Conservation (phyloP, 2,888 invertebrate genomes). For the Hanleya hanleyi region DNA sequence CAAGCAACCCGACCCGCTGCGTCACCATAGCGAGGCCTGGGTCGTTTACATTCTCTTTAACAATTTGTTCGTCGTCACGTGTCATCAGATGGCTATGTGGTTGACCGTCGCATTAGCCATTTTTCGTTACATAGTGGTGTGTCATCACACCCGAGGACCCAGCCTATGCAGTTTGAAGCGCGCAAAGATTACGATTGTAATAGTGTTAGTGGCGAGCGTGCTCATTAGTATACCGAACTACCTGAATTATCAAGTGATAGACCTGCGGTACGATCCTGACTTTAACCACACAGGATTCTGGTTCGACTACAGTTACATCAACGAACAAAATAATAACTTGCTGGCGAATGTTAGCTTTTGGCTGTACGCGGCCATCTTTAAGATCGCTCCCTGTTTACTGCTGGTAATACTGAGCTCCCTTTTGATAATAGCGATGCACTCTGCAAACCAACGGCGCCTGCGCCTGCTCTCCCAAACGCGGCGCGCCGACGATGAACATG, state of each 20-base stretch:
- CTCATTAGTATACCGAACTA: constrained; percentile 70
- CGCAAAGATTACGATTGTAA: constrained; percentile 64
- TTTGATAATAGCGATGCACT: constrained; percentile 69
- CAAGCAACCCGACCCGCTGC: constrained; percentile 36
- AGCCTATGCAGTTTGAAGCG: constrained; percentile 66
- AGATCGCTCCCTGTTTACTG: constrained; percentile 90
- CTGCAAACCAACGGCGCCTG: constrained; percentile 61
- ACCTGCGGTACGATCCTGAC: constrained; percentile 15
- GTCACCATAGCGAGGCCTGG: constrained; percentile 64
- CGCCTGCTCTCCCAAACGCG: constrained; percentile 63
- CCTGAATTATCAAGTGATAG: constrained; percentile 58
- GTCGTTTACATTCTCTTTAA: constrained; percentile 67
- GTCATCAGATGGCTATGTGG: constrained; percentile 93
- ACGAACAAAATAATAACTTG: constrained; percentile 47
- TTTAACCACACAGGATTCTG: constrained; percentile 42
- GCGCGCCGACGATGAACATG: constrained; percentile 65
- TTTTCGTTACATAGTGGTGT: constrained; percentile 84
- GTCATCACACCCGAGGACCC: constrained; percentile 68
- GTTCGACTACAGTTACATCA: constrained; percentile 36
- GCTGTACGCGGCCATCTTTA: constrained; percentile 94
- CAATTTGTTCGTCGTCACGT: constrained; percentile 69
- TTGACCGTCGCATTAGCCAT: constrained; percentile 93
- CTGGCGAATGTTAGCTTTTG: constrained; percentile 82
- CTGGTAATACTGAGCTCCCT: constrained; percentile 80
- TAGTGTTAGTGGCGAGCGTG: constrained; percentile 60